phyloP scores from a whole-genome alignment of 2,113 vertebrate species.

The Poeciliopsis turrubarensis region DNA sequence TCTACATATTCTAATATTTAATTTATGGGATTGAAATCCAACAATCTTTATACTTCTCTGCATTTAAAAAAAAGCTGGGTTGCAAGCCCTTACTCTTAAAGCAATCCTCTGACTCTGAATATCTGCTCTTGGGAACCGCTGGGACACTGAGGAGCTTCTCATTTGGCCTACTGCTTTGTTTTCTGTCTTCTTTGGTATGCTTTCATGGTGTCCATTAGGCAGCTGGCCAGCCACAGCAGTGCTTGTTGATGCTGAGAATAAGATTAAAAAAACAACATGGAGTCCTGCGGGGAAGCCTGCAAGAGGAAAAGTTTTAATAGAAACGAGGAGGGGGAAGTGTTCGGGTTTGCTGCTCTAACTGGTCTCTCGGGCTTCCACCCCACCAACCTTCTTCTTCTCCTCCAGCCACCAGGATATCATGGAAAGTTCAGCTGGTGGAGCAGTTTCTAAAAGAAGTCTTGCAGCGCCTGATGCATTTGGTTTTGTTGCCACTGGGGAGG shows the following conservation, averaged over 20 bases:
- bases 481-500: not conserved
- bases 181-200: not conserved
- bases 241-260: slow-evolving; percentile 12
- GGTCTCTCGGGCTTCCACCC: slow-evolving; percentile 38
- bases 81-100: not conserved
- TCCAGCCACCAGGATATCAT: slow-evolving; percentile 31
- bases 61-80: not conserved
- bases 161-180: slow-evolving; percentile 16
- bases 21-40: not conserved
- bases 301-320: slow-evolving; percentile 42
- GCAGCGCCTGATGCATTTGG: not conserved
- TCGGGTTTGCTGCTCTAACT: slow-evolving; percentile 25
- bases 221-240: slow-evolving; percentile 14
- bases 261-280: not conserved
- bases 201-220: slow-evolving; percentile 35
- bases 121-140: not conserved
- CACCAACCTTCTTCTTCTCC: not conserved
- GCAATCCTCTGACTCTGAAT: not conserved
- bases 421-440: not conserved
- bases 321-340: not conserved
- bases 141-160: not conserved
- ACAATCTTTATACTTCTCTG: not conserved
- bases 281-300: not conserved
- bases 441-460: not conserved
- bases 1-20: too few relatives aligned